phyloP scores from a whole-genome alignment of 2,113 vertebrate species.

The Oostethus manadensis region DNA sequence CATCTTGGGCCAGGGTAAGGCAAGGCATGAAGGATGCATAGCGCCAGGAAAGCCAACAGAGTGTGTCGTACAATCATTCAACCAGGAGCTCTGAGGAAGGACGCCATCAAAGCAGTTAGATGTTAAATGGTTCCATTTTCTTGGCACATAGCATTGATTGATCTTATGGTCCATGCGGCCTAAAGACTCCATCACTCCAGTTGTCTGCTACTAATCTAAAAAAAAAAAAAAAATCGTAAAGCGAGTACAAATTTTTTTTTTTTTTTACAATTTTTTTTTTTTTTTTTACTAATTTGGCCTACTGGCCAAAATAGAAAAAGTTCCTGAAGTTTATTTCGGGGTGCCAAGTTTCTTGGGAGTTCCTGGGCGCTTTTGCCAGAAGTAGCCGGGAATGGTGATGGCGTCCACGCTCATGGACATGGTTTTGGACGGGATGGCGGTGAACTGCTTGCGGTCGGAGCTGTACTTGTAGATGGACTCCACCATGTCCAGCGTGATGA shows the following conservation, averaged over 20 bases:
- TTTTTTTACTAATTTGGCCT: too few relatives aligned
- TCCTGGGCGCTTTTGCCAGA: slow-evolving; percentile 86
- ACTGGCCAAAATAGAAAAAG: slow-evolving; percentile 23
- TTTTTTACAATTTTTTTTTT: too few relatives aligned
- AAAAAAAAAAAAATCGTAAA: background rate
- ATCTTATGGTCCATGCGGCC: slow-evolving; percentile 23
- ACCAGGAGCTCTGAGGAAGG: slow-evolving; percentile 25
- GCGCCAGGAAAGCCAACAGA: slow-evolving; percentile 8
- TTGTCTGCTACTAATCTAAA: slow-evolving; percentile 29
- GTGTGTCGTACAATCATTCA: slow-evolving; percentile 46
- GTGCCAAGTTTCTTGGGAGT: slow-evolving; percentile 85
- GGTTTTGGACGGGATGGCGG: slow-evolving; percentile 87
- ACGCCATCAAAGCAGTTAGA: slow-evolving; percentile 10
- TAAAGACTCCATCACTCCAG: slow-evolving; percentile 18
- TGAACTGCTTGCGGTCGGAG: slow-evolving; percentile 91
- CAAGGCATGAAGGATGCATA: slow-evolving; percentile 39
- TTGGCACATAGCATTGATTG: slow-evolving; percentile 33
- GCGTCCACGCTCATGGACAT: slow-evolving; percentile 94
- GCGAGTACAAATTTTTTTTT: slow-evolving; percentile 15
- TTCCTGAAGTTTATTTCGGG: slow-evolving; percentile 73
- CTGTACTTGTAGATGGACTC: slow-evolving; percentile 93
- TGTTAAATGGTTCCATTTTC: slow-evolving; percentile 20
- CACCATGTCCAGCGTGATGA: slow-evolving; percentile 76
- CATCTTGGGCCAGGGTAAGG: slow-evolving; percentile 52
- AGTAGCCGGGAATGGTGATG: slow-evolving; percentile 85